Conservation (phyloP, 2,888 invertebrate species). For the Clanis bilineata region DNA sequence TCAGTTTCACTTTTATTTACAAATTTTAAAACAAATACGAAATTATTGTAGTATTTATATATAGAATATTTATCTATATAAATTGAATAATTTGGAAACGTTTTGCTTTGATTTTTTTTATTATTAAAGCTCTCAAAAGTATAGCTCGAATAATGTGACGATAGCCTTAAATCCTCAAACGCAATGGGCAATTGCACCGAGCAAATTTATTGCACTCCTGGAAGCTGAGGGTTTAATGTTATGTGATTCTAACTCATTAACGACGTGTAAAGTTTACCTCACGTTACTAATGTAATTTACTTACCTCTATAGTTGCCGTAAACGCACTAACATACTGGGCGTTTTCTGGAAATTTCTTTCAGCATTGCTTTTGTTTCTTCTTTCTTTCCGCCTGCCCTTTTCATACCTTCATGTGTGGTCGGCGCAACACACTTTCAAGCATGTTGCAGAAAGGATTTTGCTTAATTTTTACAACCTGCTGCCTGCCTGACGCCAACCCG, state of each 20-base stretch:
- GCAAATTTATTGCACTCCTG: constrained; percentile 34
- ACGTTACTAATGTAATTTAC: constrained; percentile 21
- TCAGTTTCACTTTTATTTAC: no score
- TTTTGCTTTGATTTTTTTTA: no score
- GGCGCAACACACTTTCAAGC: no score
- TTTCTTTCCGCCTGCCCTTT: no score
- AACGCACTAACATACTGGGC: not conserved
- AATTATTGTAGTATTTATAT: no score
- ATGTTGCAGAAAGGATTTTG: no score
- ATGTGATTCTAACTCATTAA: constrained; percentile 34
- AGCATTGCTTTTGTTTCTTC: not conserved
- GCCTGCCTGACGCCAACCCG: no score
- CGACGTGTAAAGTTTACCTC: constrained; percentile 30
- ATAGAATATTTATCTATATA: no score
- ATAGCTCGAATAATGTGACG: not conserved
- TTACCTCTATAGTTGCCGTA: not conserved
- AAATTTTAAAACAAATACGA: no score
- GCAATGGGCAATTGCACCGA: constrained; percentile 26
- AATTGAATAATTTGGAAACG: no score
- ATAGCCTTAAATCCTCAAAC: constrained; percentile 22
- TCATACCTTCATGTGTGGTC: no score
- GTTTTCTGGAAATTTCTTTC: not conserved
- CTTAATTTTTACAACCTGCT: no score
- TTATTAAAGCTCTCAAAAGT: not conserved
- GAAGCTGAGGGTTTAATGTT: constrained; percentile 28